Conservation (phyloP, 2,888 invertebrate species). For the Vesta saturnalis region DNA sequence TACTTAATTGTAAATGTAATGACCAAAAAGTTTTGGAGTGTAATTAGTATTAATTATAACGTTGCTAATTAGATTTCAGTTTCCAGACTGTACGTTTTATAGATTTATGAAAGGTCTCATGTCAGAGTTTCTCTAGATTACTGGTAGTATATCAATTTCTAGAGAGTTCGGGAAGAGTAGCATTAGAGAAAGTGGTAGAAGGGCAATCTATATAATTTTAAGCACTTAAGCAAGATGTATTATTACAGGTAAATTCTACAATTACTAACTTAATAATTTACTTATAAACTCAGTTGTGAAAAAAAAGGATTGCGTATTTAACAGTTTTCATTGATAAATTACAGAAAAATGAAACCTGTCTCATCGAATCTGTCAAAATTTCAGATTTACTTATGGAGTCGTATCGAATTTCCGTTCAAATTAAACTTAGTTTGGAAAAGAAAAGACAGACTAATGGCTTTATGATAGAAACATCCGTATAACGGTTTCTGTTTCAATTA, state of each 20-base stretch:
- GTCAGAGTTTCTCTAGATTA: slow-evolving; percentile 28
- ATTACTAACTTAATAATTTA: neutral
- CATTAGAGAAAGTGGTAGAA: slow-evolving; percentile 23
- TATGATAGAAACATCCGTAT: slow-evolving; percentile 39
- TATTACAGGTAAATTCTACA: slow-evolving; percentile 7
- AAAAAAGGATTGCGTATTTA: too few species aligned
- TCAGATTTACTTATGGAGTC: slow-evolving; percentile 18
- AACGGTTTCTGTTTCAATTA: slow-evolving; percentile 44
- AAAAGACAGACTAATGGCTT: slow-evolving; percentile 41
- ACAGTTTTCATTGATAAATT: neutral
- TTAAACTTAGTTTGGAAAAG: slow-evolving; percentile 39
- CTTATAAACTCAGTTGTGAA: neutral
- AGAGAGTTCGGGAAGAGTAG: slow-evolving; percentile 12
- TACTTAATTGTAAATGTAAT: neutral
- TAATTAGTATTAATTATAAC: neutral
- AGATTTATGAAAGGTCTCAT: slow-evolving; percentile 13
- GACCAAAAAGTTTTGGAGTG: neutral
- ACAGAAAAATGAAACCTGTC: neutral
- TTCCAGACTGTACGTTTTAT: neutral
- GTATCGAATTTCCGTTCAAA: slow-evolving; percentile 41
- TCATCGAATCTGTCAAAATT: slow-evolving; percentile 24
- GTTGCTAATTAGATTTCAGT: neutral
- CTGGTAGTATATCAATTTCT: slow-evolving; percentile 28
- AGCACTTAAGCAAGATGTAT: slow-evolving; percentile 30
- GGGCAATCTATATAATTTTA: slow-evolving; percentile 25